Conservation (phyloP, 2,797 vertebrate genomes). For the Macropodus opercularis region DNA sequence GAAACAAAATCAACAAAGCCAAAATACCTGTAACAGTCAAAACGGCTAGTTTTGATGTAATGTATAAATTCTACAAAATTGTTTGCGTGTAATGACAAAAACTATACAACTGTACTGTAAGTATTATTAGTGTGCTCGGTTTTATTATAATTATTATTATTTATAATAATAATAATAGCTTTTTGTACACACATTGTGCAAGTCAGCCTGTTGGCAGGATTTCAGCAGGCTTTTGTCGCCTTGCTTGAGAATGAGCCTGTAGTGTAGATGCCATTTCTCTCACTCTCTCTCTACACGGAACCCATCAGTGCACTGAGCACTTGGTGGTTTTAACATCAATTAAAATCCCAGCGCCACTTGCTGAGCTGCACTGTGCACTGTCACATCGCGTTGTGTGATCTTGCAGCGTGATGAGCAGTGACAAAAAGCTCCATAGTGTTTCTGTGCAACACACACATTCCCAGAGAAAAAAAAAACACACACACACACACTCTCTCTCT, state of each 20-base stretch:
- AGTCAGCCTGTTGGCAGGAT: neutral
- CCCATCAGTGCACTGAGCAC: constrained; percentile 44
- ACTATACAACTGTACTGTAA: too few species aligned
- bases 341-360: constrained; percentile 72
- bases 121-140: too few species aligned
- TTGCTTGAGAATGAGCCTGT: constrained; percentile 12
- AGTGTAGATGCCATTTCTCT: constrained; percentile 7
- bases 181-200: neutral
- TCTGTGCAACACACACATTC: constrained; percentile 25
- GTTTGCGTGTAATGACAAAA: too few species aligned
- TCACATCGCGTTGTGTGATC: constrained; percentile 67
- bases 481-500: neutral
- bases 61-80: too few species aligned
- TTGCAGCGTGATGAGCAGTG: constrained; percentile 61
- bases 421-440: constrained; percentile 61
- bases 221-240: neutral
- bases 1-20: too few species aligned
- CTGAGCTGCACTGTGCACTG: constrained; percentile 66
- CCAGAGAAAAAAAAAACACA: constrained; percentile 3
- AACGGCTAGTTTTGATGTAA: too few species aligned
- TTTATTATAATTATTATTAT: too few species aligned
- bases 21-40: too few species aligned
- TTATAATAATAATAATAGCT: too few species aligned
- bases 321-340: constrained; percentile 72
- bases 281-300: constrained; percentile 16